A percentile compares a stretch with the other conserved stretches of the same genome.
Conservation (phyloP, 1,140 invertebrate species). For the Macrobrachium nipponense region DNA sequence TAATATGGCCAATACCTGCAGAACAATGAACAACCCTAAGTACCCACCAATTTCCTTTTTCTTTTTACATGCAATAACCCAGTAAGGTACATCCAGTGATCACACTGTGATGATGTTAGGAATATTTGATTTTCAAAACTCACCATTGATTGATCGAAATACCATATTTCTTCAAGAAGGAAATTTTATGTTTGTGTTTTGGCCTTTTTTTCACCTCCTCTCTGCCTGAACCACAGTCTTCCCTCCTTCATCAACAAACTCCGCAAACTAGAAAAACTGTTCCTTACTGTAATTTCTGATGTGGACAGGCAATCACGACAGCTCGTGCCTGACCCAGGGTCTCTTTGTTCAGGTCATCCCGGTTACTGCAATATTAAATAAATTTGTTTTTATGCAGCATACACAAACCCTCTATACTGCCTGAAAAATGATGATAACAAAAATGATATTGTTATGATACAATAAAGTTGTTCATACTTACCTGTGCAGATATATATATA, state of each 20-base stretch:
- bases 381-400: conserved; percentile 14
- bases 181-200: conserved; percentile 96
- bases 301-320: conserved; percentile 85
- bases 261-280: conserved; percentile 79
- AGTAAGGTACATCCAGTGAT: too few relatives aligned
- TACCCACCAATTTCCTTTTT: too few relatives aligned
- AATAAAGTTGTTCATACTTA: too few relatives aligned
- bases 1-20: too few relatives aligned
- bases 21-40: too few relatives aligned
- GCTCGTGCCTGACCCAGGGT: conserved; percentile 48
- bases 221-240: conserved; percentile 84
- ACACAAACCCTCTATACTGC: too few relatives aligned
- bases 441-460: too few relatives aligned
- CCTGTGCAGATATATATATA: too few relatives aligned
- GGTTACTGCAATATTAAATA: conserved; percentile 22
- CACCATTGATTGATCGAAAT: conserved; percentile 95
- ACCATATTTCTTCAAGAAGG: conserved; percentile 94
- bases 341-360: conserved; percentile 50
- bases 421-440: too few relatives aligned
- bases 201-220: conserved; percentile 81
- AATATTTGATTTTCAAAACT: conserved; percentile 49
- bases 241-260: conserved; percentile 84
- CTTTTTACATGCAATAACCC: neutral
- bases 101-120: neutral
- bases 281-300: conserved; percentile 89